A percentile compares a stretch with the other conserved stretches of the same genome.
phyloP scores from a whole-genome alignment of 2,797 vertebrate genomes.

The Poecilia picta region DNA sequence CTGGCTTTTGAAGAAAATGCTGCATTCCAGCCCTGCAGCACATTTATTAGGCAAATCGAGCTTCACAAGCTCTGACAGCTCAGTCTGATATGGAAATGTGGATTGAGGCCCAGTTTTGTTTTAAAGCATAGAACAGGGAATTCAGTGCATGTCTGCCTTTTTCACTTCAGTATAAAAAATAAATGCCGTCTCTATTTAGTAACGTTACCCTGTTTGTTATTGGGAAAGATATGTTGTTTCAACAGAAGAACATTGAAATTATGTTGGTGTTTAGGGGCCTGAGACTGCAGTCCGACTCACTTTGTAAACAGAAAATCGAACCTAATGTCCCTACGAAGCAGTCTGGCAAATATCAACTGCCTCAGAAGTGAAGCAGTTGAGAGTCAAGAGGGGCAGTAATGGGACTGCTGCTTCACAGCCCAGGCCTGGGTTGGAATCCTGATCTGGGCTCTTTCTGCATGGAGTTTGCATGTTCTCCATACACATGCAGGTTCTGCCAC shows the following conservation, averaged over 20 bases:
- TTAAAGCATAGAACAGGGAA: neutral
- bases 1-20: neutral
- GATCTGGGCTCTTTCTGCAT: neutral
- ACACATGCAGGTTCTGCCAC: neutral
- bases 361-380: neutral
- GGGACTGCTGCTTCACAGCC: neutral
- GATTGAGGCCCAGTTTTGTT: neutral
- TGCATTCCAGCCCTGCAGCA: neutral
- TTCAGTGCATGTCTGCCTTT: neutral
- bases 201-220: neutral
- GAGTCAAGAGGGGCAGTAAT: neutral
- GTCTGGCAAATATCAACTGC: neutral
- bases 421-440: neutral
- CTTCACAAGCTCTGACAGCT: neutral
- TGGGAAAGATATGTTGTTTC: neutral
- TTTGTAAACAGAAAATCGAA: neutral
- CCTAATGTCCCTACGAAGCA: neutral
- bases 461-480: neutral
- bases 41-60: constrained; percentile 12
- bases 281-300: neutral
- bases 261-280: neutral
- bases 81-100: neutral
- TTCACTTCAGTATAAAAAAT: neutral
- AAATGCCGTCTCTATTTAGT: neutral
- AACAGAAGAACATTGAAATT: neutral